phyloP scores from a whole-genome alignment of 2,113 vertebrate species.

The Neotoma lepida region DNA sequence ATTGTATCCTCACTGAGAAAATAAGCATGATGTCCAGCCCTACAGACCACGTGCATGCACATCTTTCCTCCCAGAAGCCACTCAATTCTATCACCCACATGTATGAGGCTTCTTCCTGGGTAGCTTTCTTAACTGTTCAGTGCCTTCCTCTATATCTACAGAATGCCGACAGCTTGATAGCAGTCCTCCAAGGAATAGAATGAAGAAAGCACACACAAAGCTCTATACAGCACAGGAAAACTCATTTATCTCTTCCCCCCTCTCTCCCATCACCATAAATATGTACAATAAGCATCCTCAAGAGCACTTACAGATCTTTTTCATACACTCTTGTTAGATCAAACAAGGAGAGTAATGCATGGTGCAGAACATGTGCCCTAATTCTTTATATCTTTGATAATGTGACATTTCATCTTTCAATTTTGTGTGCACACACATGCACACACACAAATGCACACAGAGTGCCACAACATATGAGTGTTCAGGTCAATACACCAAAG shows the following conservation, averaged over 20 bases:
- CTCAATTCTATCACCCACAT: not conserved
- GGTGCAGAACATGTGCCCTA: not conserved
- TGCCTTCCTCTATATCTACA: not conserved
- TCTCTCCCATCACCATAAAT: not conserved
- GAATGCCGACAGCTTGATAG: not conserved
- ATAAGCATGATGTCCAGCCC: not conserved
- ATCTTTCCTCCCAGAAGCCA: not conserved
- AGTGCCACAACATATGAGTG: not conserved
- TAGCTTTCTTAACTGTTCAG: not conserved
- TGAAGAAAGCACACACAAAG: not conserved
- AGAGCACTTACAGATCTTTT: not conserved
- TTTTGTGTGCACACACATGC: not conserved
- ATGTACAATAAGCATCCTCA: not conserved
- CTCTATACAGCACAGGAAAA: not conserved
- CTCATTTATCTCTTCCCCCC: no score
- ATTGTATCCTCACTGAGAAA: not conserved
- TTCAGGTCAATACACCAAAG: no score
- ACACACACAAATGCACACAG: no score
- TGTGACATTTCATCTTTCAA: not conserved
- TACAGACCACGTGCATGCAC: not conserved
- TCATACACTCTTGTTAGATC: not conserved
- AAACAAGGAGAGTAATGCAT: not conserved
- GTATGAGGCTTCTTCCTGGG: no score
- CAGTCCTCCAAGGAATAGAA: not conserved
- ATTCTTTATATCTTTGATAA: not conserved